Percentiles rank a stretch among this genome's conserved stretches.
Evolutionary conservation across 2,888 invertebrate species (phyloP).

Genomic region (Oligia strigilis): DNA sequence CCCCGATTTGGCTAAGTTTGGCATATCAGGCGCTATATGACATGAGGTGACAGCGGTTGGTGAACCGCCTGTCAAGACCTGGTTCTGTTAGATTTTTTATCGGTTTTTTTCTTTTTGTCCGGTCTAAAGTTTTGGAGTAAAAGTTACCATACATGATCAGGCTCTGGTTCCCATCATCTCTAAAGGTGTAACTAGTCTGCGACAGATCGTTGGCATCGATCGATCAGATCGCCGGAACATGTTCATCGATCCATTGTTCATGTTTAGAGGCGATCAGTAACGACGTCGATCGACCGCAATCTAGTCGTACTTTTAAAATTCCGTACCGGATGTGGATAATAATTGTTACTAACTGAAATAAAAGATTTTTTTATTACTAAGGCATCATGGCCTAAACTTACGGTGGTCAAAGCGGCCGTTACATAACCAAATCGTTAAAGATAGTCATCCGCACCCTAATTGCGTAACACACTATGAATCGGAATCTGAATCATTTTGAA

Average conservation of each 20-base stretch:
- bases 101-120: neutral
- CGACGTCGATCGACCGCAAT: no score
- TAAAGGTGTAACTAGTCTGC: no score
- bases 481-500: no score
- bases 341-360: neutral
- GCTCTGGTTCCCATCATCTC: neutral
- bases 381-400: neutral
- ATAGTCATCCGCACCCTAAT: no score
- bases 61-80: slow-evolving; percentile 86
- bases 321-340: neutral
- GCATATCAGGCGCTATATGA: slow-evolving; percentile 83
- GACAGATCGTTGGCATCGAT: no score
- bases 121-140: neutral
- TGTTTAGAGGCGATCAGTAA: neutral
- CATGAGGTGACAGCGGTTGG: slow-evolving; percentile 81
- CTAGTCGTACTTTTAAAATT: neutral
- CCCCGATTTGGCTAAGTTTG: slow-evolving; percentile 83
- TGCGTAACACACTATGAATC: no score
- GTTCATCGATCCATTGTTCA: neutral
- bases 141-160: neutral
- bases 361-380: neutral
- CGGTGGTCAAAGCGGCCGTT: neutral
- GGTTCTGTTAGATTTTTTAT: slow-evolving; percentile 82
- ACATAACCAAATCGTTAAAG: neutral
- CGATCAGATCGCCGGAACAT: no score